Evolutionary conservation across 2,113 vertebrate genomes (phyloP).

Genomic region (Chascanopsetta lugubris): DNA sequence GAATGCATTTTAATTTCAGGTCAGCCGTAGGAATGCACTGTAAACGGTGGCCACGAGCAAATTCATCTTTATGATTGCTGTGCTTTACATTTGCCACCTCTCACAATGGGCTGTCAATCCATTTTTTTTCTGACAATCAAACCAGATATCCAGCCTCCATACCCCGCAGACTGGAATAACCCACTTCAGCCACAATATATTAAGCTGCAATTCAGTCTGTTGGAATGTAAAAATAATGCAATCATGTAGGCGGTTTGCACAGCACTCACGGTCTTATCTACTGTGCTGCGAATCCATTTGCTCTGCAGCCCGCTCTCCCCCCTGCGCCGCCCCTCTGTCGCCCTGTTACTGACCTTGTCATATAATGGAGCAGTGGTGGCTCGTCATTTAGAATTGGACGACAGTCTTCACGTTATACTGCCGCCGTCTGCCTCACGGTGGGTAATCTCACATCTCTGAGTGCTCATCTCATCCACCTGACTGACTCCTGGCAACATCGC

Average conservation of each 20-base stretch:
- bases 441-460: constrained; percentile 52
- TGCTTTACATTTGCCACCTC: neutral
- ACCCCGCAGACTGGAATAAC: neutral
- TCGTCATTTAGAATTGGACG: constrained; percentile 66
- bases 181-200: constrained; percentile 24
- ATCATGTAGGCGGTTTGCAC: constrained; percentile 49
- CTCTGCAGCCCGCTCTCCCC: constrained; percentile 12
- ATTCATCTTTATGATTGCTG: neutral
- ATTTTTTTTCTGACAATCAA: neutral
- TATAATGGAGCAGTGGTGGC: constrained; percentile 57
- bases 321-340: constrained; percentile 7
- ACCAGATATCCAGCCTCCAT: neutral
- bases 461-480: constrained; percentile 61
- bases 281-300: constrained; percentile 59
- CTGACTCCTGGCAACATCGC: constrained; percentile 51
- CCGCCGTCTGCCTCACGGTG: constrained; percentile 32
- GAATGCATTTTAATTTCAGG: neutral
- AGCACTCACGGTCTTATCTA: constrained; percentile 59
- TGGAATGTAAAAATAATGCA: constrained; percentile 54
- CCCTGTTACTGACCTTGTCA: constrained; percentile 67
- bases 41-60: neutral
- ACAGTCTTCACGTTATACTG: constrained; percentile 58
- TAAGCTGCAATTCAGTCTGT: constrained; percentile 19
- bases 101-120: neutral
- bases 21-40: neutral